phyloP scores from a whole-genome alignment of 37 sponge, comb jelly and placozoan species.

The Hexactinellida sp. region DNA sequence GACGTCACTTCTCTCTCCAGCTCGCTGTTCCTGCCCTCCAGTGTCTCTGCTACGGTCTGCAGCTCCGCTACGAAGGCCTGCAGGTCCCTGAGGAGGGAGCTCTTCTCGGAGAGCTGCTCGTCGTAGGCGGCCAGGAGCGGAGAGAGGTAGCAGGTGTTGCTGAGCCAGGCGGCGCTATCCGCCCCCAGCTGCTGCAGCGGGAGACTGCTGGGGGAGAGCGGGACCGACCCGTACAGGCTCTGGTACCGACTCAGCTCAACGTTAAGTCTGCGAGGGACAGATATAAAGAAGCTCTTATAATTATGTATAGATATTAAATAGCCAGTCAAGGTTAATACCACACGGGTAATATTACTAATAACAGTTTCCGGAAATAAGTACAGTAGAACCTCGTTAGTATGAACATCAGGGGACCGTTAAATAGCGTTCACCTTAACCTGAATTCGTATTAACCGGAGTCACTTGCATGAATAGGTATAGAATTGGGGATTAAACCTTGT shows the following conservation, averaged over 20 bases:
- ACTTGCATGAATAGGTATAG: no score
- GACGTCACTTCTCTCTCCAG: not conserved
- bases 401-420: no score
- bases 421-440: no score
- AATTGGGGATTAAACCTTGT: no score
- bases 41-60: not conserved
- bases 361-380: no score
- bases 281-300: no score
- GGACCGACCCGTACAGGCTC: not conserved
- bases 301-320: no score
- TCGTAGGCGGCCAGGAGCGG: not conserved
- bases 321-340: no score
- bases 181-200: conserved; percentile 1
- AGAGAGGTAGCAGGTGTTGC: not conserved
- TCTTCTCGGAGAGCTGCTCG: not conserved
- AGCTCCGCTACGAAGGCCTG: not conserved
- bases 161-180: not conserved
- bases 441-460: no score
- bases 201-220: not conserved
- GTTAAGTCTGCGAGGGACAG: not conserved
- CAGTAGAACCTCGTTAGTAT: no score
- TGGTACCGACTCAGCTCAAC: conserved; percentile 12
- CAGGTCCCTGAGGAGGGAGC: not conserved
- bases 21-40: not conserved
- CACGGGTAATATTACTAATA: no score